Evolutionary conservation across 1,140 invertebrate species (phyloP), one percentile per base, ranked within the genome.

Genomic region (Spodoptera frugiperda): DNA sequence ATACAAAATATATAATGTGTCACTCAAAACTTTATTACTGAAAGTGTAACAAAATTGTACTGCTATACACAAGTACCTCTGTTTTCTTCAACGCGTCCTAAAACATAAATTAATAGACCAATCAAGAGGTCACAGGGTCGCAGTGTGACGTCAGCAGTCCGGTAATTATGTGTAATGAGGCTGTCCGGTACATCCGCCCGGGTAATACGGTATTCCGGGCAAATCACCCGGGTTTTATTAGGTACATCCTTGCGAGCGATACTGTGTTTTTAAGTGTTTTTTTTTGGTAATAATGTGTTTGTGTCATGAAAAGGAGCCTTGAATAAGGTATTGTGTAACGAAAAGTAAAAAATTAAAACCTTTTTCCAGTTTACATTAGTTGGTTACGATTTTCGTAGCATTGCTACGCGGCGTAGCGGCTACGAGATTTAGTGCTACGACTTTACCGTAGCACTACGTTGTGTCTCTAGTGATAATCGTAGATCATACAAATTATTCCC

Each of bases 161-260:
- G 61, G 59, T 76, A 82, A 82, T 82, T 77, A 78, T 57, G 48
- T 48, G 72, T 78, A 81, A 81, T 68, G 79, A 80, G 68, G 65
- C 57, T 59, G 65, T 75, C 76, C 75, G 53, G 72, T 57, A 61
- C 44, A 55, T 68, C 46, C 76, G 46, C 71, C 30, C 70, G 76
- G 71, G 76, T 74, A 76, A 76, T 79, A 70, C 78, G 21, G 76
- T 78, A 79, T 83, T 81, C 77, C 53, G 76, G 71, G 63, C 70
- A 54, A 77, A 65, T 25, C 55, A 76, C 65, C 72, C 67, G 63
- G 63, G 68, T 10, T 75, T 71, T 33, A 68, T 68, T 68, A 21
- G 25, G 65, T 6, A 49, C 48, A 51, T 49, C 25, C 65, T 51
- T 21, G 25, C 48, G 14, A 49, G 48, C 8, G 19, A 39, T 44